phyloP scores from a whole-genome alignment of 2,113 vertebrate species.

The Synodontis membranacea region DNA sequence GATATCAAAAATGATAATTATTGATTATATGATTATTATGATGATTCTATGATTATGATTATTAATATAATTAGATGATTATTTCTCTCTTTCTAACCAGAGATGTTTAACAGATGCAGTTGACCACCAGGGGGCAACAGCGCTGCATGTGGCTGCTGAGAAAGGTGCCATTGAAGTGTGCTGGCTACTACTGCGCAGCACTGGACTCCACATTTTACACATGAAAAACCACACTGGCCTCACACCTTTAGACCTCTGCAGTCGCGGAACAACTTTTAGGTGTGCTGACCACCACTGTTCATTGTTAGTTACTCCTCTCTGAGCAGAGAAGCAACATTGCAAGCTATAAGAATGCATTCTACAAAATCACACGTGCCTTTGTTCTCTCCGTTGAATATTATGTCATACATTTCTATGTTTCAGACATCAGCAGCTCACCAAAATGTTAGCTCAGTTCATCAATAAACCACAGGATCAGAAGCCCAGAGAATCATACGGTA shows the following conservation, averaged over 20 bases:
- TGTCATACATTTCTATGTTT: constrained; percentile 10
- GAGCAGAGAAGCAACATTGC: no score
- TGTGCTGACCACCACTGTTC: constrained; percentile 46
- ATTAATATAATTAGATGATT: no score
- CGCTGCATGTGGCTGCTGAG: constrained; percentile 76
- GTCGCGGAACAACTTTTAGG: constrained; percentile 74
- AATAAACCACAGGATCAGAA: constrained; percentile 66
- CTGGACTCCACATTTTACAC: constrained; percentile 68
- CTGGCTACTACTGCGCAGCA: constrained; percentile 74
- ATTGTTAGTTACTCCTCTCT: background rate
- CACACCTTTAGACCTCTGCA: constrained; percentile 75
- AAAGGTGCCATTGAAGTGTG: constrained; percentile 73
- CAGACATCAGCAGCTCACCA: constrained; percentile 77
- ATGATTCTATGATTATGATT: no score
- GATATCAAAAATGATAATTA: no score
- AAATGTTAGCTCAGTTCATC: constrained; percentile 69
- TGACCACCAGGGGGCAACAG: constrained; percentile 75
- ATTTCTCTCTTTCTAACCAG: constrained; percentile 55
- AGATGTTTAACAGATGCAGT: constrained; percentile 69
- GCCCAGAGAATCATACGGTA: constrained; percentile 72
- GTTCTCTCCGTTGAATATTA: background rate
- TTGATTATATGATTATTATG: no score
- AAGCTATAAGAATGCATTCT: background rate
- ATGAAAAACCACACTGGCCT: constrained; percentile 68
- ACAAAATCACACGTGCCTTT: background rate